Evolutionary conservation across 1,140 invertebrate genomes (phyloP), one percentile per base, ranked within the genome.

Genomic region (Drosophila albomicans): DNA sequence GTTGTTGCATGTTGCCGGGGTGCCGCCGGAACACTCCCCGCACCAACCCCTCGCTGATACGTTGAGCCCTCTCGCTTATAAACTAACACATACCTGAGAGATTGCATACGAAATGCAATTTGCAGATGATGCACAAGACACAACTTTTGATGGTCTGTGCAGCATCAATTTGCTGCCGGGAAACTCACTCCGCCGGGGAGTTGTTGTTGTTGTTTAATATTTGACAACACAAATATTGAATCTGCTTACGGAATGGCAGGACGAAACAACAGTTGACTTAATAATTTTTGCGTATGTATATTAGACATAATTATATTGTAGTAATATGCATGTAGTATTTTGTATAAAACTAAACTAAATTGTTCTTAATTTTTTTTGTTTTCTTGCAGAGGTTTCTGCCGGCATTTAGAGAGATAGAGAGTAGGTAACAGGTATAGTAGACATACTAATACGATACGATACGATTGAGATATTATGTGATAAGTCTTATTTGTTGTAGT

Each of bases 251-350:
- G 16, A 51, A 54, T 74, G 56, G 56, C 64, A 74, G 56, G 66
- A 66, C 54, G 54, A 72, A 89, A 88, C 85, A 88, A 88, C 85
- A 88, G 78, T 84, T 89, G 85, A 88, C 85, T 87, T 81, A 72
- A 88, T 78, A 65, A 61, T 67, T 77, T 79, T 77, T 79, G 32
- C 35, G 52, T 74, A 59, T 70, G 52, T 74, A 59, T 70, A 64
- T 63, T 62, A 46, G 35, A 61, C 38, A 69, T 54, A 76, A 61
- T 77, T 67, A 54, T 52, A 30, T 52, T 52, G 16, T 38, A 54
- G 61, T 30, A 66, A 54, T 49, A 69, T 51, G 20, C 35, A 38
- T 38, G 59, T 58, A 43, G 69, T 80, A 68, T 68, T 67, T 67
- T 64, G 66, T 63, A 79, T 57, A 73, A 46, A 64, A 38, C 49